These are phyloP conservation scores for Eupithecia pulchellata DNA, from an alignment of 2,888 invertebrate genomes.

Conservation along the genomic window DNA sequence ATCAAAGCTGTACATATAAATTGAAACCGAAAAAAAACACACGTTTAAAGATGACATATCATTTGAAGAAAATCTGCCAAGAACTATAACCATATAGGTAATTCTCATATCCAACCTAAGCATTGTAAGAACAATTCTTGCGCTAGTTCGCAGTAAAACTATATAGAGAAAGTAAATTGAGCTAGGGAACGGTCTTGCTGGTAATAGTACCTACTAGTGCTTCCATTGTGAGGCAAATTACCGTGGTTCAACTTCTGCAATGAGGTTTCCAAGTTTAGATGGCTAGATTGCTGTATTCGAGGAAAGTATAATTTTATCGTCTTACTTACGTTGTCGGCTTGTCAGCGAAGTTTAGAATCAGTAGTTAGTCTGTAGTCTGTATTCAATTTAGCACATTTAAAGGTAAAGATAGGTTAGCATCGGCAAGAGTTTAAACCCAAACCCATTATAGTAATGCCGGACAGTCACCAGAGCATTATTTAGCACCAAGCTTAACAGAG, in stretches of 20 bases:
- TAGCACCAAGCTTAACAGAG: too few species aligned
- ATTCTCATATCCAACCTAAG: conserved; percentile 3
- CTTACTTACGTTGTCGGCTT: conserved; percentile 3
- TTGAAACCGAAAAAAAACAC: too few species aligned
- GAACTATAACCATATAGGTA: too few species aligned
- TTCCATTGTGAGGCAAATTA: conserved; percentile 36
- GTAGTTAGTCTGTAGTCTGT: background rate
- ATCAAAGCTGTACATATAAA: too few species aligned
- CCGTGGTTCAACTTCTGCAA: conserved; percentile 23
- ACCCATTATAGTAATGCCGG: too few species aligned
- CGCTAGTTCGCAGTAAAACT: conserved; percentile 33
- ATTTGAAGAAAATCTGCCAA: too few species aligned
- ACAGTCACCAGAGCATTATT: too few species aligned
- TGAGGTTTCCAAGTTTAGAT: conserved; percentile 19
- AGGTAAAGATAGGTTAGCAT: background rate
- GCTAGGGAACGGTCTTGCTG: conserved; percentile 33
- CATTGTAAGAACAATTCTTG: background rate
- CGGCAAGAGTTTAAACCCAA: too few species aligned
- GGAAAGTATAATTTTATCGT: conserved; percentile 11
- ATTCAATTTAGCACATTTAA: background rate
- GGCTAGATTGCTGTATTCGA: conserved; percentile 17
- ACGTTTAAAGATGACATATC: too few species aligned
- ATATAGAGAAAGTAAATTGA: conserved; percentile 41
- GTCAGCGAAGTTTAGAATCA: conserved; percentile 9
- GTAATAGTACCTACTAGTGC: conserved; percentile 37